These are phyloP conservation scores for Remorina albescens DNA, from an alignment of 2,797 vertebrate genomes.

Conservation along the genomic window DNA sequence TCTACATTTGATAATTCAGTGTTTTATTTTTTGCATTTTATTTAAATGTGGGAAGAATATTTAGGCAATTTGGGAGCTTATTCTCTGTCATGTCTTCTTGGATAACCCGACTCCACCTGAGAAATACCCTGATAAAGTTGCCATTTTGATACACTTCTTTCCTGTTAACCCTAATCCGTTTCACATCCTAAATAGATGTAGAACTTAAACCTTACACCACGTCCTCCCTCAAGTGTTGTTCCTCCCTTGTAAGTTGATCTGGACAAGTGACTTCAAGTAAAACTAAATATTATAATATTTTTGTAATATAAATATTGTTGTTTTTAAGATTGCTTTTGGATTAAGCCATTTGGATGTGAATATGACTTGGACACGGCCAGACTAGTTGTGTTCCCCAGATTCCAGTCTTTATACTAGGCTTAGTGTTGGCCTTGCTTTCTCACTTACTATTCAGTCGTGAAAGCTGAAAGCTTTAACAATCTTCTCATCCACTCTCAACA, in stretches of 20 bases:
- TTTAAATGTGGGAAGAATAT: constrained; percentile 6
- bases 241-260: no score
- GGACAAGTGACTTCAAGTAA: no score
- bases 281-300: background rate
- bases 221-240: no score
- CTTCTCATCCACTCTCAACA: background rate
- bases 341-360: no score
- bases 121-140: background rate
- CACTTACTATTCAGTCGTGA: background rate
- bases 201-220: no score
- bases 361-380: background rate
- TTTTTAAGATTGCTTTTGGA: no score
- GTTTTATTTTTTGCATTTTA: constrained; percentile 26
- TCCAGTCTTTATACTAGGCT: background rate
- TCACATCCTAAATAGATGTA: no score
- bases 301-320: no score
- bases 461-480: background rate
- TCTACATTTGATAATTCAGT: background rate
- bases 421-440: background rate
- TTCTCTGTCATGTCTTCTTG: background rate
- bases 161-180: no score
- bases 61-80: constrained; percentile 25
- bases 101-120: no score
- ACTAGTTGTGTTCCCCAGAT: background rate
- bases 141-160: no score